phyloP scores from a whole-genome alignment of 2,797 vertebrate genomes.

The Calcarius lapponicus region DNA sequence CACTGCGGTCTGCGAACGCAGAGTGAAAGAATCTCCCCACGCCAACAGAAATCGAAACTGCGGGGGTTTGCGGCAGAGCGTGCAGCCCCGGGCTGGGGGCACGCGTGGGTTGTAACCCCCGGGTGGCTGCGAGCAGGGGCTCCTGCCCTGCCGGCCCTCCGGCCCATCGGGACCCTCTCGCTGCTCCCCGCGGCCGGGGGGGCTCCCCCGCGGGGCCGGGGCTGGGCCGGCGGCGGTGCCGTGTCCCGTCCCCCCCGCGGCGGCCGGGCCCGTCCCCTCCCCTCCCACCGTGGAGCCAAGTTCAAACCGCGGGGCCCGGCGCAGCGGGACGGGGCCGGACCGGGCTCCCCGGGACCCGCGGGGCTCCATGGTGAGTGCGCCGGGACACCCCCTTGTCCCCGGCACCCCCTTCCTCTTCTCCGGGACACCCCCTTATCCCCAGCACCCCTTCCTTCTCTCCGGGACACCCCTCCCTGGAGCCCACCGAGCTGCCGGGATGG shows the following conservation, averaged over 20 bases:
- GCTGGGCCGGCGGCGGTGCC: background rate
- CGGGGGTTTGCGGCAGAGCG: background rate
- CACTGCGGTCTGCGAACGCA: background rate
- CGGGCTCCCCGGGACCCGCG: background rate
- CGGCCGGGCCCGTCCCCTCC: constrained; percentile 1
- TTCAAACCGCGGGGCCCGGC: constrained; percentile 41
- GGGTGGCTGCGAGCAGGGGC: background rate
- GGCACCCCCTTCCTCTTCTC: background rate
- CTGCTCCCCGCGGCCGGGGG: background rate
- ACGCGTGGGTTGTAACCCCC: background rate
- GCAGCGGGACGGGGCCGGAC: constrained; percentile 29
- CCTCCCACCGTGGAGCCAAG: constrained; percentile 59
- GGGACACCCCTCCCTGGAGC: background rate
- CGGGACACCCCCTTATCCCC: background rate
- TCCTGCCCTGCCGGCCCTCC: background rate
- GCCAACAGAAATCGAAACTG: background rate
- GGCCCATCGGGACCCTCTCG: background rate
- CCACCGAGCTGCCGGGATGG: background rate
- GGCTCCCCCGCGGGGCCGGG: constrained; percentile 6
- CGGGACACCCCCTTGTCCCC: background rate
- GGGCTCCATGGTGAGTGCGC: constrained; percentile 59
- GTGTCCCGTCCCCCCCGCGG: constrained; percentile 10
- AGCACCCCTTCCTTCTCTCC: background rate
- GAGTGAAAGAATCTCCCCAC: accelerated
- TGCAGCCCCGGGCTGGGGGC: background rate